Percentiles rank a stretch among this genome's conserved stretches.
phyloP scores from a whole-genome alignment of 2,797 vertebrate genomes.

The Eidolon dupreanum region DNA sequence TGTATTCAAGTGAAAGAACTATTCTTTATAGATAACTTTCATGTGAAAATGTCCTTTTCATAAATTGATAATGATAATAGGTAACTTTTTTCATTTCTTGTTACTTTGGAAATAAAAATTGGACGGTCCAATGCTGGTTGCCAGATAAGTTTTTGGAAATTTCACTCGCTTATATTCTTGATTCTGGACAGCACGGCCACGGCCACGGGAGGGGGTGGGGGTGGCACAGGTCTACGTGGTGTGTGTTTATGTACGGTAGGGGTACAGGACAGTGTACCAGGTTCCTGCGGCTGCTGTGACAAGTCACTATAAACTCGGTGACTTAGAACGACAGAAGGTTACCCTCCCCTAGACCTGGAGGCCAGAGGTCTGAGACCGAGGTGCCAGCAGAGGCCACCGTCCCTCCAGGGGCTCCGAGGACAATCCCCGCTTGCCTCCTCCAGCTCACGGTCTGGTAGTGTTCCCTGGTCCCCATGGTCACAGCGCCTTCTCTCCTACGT shows the following conservation, averaged over 20 bases:
- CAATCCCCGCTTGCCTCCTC: neutral
- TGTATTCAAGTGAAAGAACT: neutral
- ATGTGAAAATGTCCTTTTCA: neutral
- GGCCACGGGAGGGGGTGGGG: fast-evolving
- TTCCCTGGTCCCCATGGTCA: neutral
- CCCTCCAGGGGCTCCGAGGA: no score
- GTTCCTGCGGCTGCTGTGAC: neutral
- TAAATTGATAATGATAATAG: neutral
- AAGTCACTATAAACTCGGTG: neutral
- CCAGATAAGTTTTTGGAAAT: neutral
- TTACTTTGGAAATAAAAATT: neutral
- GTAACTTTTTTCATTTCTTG: neutral
- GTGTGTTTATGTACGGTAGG: neutral
- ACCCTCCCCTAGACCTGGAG: neutral
- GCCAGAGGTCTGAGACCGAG: neutral
- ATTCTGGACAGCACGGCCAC: neutral
- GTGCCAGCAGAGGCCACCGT: neutral
- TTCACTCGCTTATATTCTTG: neutral
- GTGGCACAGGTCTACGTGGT: fast-evolving
- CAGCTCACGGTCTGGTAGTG: no score
- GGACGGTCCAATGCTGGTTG: neutral
- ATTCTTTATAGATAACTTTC: neutral
- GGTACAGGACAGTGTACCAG: neutral
- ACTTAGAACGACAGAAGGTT: neutral
- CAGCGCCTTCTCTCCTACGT: neutral